Conservation (phyloP, 2,888 invertebrate genomes). For the Sesia bembeciformis region DNA sequence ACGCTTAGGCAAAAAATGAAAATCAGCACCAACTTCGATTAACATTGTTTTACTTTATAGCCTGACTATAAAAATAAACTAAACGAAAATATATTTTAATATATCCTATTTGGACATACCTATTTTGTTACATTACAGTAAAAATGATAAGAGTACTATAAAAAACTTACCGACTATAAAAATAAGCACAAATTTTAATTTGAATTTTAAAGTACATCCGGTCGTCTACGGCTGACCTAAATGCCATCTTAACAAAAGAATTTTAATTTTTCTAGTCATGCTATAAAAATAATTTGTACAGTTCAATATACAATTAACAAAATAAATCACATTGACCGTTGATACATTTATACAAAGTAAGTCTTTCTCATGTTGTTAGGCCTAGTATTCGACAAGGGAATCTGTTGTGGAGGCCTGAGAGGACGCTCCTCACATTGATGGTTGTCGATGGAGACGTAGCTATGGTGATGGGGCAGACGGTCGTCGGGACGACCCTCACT, state of each 20-base stretch:
- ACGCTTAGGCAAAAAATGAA: too few relatives aligned
- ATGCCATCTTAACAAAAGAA: slow-evolving; percentile 16
- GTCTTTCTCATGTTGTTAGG: slow-evolving; percentile 64
- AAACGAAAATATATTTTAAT: too few relatives aligned
- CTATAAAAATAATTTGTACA: not conserved
- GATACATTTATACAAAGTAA: slow-evolving; percentile 56
- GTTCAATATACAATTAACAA: slow-evolving; percentile 6
- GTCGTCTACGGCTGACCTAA: too few relatives aligned
- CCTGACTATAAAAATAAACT: too few relatives aligned
- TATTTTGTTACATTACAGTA: too few relatives aligned
- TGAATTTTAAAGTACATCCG: too few relatives aligned
- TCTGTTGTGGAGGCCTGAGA: slow-evolving; percentile 62
- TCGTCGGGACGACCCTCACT: slow-evolving; percentile 73
- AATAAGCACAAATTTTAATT: too few relatives aligned
- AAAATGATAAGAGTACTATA: too few relatives aligned
- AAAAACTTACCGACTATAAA: too few relatives aligned
- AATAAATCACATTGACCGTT: slow-evolving; percentile 22
- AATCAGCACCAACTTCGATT: too few relatives aligned
- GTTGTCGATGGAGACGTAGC: slow-evolving; percentile 72
- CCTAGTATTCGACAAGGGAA: slow-evolving; percentile 61
- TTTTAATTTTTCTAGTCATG: slow-evolving; percentile 8
- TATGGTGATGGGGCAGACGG: slow-evolving; percentile 70
- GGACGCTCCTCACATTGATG: slow-evolving; percentile 68
- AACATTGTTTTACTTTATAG: too few relatives aligned
- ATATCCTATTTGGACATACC: too few relatives aligned